Conservation (phyloP, 2,113 vertebrate species). For the Malaclemys terrapin region DNA sequence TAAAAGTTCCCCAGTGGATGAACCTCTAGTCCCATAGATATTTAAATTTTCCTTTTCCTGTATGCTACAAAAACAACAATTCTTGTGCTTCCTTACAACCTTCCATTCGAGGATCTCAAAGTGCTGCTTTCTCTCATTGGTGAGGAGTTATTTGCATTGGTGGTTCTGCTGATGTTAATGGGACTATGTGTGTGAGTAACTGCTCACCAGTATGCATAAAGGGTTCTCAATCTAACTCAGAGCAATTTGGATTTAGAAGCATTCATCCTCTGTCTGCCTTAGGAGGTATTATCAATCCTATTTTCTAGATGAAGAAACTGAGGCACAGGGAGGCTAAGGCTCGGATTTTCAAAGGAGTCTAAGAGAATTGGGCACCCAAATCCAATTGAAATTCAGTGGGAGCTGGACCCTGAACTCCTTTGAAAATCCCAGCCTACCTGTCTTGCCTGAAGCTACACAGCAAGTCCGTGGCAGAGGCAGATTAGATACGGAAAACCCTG, state of each 20-base stretch:
- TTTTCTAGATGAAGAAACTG: not conserved
- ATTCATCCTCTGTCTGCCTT: rapidly evolving
- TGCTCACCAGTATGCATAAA: not conserved
- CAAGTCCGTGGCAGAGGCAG: not conserved
- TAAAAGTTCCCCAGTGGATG: not conserved
- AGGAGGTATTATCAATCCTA: not conserved
- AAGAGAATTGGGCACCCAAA: not conserved
- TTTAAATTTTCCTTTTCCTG: not conserved
- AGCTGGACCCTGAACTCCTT: not conserved
- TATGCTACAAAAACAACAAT: not conserved
- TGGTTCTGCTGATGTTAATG: rapidly evolving
- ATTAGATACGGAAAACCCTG: not conserved
- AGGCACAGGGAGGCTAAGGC: not conserved
- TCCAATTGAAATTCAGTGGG: not conserved
- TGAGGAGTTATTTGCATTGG: not conserved
- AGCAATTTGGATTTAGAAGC: not conserved
- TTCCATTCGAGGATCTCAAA: rapidly evolving
- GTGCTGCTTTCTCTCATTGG: not conserved
- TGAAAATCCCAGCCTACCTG: not conserved
- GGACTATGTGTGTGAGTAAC: rapidly evolving
- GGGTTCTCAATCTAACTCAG: rapidly evolving
- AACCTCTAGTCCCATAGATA: not conserved
- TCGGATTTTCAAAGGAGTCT: not conserved
- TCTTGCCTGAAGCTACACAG: not conserved
- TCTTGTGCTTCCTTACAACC: rapidly evolving